Base-by-base conservation (phyloP, 2,888 invertebrate species). In the Cantharis rustica region DNA sequence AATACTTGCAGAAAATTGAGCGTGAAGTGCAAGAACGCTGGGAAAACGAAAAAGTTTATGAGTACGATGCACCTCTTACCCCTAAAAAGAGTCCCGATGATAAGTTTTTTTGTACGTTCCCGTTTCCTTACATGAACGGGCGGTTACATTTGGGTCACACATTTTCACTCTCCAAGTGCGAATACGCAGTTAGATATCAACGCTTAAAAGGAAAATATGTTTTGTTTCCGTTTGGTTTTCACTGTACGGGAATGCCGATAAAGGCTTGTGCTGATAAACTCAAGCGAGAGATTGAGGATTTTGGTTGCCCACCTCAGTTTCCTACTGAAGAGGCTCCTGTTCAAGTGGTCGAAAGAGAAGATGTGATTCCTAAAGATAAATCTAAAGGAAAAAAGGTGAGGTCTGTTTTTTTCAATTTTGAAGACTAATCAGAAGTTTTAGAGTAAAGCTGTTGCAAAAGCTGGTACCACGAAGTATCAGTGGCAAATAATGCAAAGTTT, bases 61-160 rank as follows among this genome's bases (percentile, higher is more conserved):
- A 99, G 89, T 89, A 91, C 71, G 94, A 99, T 90, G 97, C 96
- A 2, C 95, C 95, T 0, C 85, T 86, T 15, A 88, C 90, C 7
- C 88, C 90, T 77, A 92, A 89, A 77, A 91, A 90, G 83, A 87
- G 89, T 15, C 85, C 86, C 9, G 89, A 92, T 84, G 95, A 96
- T 79, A 99, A 99, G 86, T 99, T 95, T 86, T 90, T 98, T 82
- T 95, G 95, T 47, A 98, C 98, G 2, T 99, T 99, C 89, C 99
- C 99, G 0, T 99, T 94, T 89, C 99, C 99, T 0, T 99, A 99
- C 86, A 99, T 99, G 99, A 99, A 99, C 91, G 99, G 99, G 10
- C 93, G 96, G 68, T 92, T 99, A 73, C 99, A 99, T 91, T 90
- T 99, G 81, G 99, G 99, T 0, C 99, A 99, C 87, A 96, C 97